These are phyloP conservation scores for Bufotes viridis DNA, from an alignment of 2,797 vertebrate genomes.

Conservation along the genomic window DNA sequence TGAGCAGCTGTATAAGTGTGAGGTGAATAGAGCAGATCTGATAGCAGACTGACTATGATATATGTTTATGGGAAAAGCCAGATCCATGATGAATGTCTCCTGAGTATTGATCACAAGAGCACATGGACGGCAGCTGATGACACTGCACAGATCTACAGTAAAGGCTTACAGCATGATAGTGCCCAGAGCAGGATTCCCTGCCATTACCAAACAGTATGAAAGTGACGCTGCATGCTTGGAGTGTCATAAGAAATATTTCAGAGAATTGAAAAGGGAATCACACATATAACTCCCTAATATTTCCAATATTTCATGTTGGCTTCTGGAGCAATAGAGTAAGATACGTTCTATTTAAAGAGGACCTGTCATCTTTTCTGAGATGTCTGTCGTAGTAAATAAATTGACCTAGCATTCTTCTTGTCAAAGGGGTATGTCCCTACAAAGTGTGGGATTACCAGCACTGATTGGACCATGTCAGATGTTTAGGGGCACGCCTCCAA, in stretches of 20 bases:
- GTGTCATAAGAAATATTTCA: neutral
- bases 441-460: no score
- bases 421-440: no score
- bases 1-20: conserved; percentile 1
- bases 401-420: no score
- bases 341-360: neutral
- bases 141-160: conserved; percentile 15
- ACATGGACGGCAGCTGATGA: conserved; percentile 11
- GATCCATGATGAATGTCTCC: neutral
- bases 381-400: neutral
- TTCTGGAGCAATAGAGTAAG: neutral
- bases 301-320: neutral
- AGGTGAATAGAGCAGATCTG: neutral
- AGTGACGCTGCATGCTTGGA: neutral
- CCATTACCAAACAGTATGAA: neutral
- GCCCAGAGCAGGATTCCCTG: no score
- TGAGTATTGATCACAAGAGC: conserved; percentile 28
- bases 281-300: neutral
- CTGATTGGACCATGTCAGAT: no score
- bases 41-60: conserved; percentile 18
- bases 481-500: no score
- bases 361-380: neutral
- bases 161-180: neutral
- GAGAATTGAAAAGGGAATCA: neutral
- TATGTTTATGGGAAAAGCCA: neutral